phyloP scores from a whole-genome alignment of 2,888 invertebrate species.

The Platycheirus rosarum region DNA sequence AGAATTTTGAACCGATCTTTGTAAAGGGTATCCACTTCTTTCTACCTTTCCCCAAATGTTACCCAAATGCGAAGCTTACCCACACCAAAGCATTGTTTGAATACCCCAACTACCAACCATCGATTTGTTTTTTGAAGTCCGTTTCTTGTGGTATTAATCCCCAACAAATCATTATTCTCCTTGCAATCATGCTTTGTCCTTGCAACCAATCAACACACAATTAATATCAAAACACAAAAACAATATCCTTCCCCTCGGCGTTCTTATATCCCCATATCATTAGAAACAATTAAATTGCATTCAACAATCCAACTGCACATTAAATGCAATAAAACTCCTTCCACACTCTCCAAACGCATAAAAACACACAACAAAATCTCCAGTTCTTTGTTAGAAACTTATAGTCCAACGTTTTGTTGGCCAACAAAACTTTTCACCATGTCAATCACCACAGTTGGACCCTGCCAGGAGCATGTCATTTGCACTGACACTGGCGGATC shows the following conservation, averaged over 20 bases:
- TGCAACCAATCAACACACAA: conserved; percentile 19
- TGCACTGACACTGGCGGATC: conserved; percentile 67
- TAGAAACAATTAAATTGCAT: conserved; percentile 52
- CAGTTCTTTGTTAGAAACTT: conserved; percentile 52
- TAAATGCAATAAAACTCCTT: conserved; percentile 31
- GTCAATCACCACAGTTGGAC: conserved; percentile 69
- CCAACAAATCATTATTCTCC: conserved; percentile 18
- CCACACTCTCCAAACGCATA: not conserved
- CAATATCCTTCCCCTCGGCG: not conserved
- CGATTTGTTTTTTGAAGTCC: no score
- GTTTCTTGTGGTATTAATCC: no score
- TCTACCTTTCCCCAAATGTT: no score
- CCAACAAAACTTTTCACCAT: conserved; percentile 53
- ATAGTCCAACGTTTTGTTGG: conserved; percentile 26
- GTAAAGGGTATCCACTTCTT: no score
- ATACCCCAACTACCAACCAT: no score
- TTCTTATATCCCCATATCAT: conserved; percentile 24
- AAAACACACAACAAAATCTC: conserved; percentile 2
- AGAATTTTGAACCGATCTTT: no score
- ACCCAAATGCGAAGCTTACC: no score
- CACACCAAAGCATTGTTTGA: no score
- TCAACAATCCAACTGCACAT: conserved; percentile 43
- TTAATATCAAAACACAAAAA: conserved; percentile 14
- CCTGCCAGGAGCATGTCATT: conserved; percentile 66
- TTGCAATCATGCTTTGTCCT: conserved; percentile 12